Conservation (phyloP, 1,140 invertebrate species). For the Popillia japonica region DNA sequence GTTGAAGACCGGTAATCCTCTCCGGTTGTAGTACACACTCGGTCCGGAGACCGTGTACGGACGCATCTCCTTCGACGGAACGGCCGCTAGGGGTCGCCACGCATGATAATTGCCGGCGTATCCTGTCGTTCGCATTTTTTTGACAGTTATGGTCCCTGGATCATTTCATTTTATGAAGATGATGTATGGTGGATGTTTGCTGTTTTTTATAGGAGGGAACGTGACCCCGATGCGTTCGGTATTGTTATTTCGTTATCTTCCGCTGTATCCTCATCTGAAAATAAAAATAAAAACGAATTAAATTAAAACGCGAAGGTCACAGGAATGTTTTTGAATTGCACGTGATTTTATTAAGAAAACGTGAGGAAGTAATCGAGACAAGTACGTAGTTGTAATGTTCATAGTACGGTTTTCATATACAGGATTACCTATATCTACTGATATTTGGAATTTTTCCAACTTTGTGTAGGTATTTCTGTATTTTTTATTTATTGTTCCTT, state of each 20-base stretch:
- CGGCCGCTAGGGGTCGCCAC: constrained; percentile 50
- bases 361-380: too few species aligned
- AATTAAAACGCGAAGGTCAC: not conserved
- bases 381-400: too few species aligned
- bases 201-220: not conserved
- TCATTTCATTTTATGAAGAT: constrained; percentile 21
- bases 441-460: too few species aligned
- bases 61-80: constrained; percentile 45
- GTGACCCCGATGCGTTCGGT: not conserved
- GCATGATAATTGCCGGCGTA: constrained; percentile 48
- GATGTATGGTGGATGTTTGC: not conserved
- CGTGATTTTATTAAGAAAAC: too few species aligned
- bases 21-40: not conserved
- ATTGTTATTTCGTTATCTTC: not conserved
- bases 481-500: too few species aligned
- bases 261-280: not conserved
- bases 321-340: not conserved
- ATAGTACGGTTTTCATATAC: too few species aligned
- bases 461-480: too few species aligned
- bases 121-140: constrained; percentile 37
- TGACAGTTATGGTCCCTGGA: constrained; percentile 1
- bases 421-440: too few species aligned
- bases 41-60: constrained; percentile 38
- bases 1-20: not conserved
- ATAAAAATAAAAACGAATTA: not conserved